A percentile compares a stretch with the other conserved stretches of the same genome.
Conservation (phyloP, 2,113 vertebrate species). For the Brachyhypopomus gauderio region DNA sequence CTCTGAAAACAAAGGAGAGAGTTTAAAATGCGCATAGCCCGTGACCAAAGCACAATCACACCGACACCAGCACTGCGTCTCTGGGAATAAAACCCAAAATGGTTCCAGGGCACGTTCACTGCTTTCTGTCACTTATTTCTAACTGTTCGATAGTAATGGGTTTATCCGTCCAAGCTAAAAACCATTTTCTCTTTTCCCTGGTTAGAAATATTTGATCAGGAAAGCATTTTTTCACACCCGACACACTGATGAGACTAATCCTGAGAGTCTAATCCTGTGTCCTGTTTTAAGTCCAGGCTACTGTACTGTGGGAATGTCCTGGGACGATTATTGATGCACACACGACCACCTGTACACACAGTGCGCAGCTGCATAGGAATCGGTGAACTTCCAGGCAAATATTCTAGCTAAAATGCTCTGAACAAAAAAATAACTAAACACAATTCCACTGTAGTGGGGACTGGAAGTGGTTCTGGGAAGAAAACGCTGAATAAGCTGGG, state of each 20-base stretch:
- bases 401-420: too few species aligned
- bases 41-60: conserved; percentile 45
- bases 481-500: neutral
- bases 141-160: neutral
- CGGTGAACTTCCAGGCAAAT: too few species aligned
- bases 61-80: conserved; percentile 6
- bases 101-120: neutral
- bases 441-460: neutral
- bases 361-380: too few species aligned
- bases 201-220: neutral
- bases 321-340: too few species aligned
- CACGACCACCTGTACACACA: too few species aligned
- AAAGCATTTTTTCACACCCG: neutral
- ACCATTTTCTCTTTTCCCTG: neutral
- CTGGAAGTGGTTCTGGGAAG: neutral
- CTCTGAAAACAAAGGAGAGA: conserved; percentile 69
- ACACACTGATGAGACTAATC: conserved; percentile 23
- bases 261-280: neutral
- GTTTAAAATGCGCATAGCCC: conserved; percentile 1
- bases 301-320: too few species aligned
- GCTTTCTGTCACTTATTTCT: neutral
- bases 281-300: neutral
- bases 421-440: too few species aligned
- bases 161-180: neutral
- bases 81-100: neutral